A percentile compares a stretch with the other conserved stretches of the same genome.
These are phyloP conservation scores for Leptonema lineaticorne DNA, from an alignment of 1,140 invertebrate genomes.

Conservation along the genomic window DNA sequence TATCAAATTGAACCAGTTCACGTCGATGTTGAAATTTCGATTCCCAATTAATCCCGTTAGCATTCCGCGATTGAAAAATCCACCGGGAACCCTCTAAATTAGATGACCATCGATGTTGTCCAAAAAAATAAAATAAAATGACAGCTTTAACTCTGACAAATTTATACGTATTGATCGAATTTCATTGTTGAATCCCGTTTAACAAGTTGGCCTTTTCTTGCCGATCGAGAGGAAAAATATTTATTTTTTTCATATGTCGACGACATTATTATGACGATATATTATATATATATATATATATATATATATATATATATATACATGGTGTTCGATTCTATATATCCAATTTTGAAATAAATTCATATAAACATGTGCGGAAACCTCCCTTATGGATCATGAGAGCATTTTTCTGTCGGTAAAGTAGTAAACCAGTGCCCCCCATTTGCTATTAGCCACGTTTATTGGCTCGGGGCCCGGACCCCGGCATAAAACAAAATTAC, in stretches of 20 bases:
- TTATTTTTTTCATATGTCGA: no score
- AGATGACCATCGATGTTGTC: neutral
- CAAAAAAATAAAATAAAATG: neutral
- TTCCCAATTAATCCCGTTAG: neutral
- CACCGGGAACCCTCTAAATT: neutral
- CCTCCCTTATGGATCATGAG: neutral
- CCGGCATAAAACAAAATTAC: constrained; percentile 36
- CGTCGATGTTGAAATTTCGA: neutral
- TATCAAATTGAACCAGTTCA: no score
- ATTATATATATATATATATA: no score
- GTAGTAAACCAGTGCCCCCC: constrained; percentile 29
- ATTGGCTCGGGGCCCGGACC: constrained; percentile 29
- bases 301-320: no score
- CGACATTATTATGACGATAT: no score
- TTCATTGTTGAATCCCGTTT: no score
- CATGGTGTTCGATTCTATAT: neutral
- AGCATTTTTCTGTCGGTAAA: constrained; percentile 37
- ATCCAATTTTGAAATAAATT: neutral
- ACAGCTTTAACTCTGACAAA: no score
- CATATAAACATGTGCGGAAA: neutral
- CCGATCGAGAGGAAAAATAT: no score
- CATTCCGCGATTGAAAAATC: neutral
- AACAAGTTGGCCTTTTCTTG: no score
- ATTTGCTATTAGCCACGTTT: constrained; percentile 31
- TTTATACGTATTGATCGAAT: no score